Evolutionary conservation across 2,113 vertebrate genomes (phyloP).

Genomic region (Aythya baeri): DNA sequence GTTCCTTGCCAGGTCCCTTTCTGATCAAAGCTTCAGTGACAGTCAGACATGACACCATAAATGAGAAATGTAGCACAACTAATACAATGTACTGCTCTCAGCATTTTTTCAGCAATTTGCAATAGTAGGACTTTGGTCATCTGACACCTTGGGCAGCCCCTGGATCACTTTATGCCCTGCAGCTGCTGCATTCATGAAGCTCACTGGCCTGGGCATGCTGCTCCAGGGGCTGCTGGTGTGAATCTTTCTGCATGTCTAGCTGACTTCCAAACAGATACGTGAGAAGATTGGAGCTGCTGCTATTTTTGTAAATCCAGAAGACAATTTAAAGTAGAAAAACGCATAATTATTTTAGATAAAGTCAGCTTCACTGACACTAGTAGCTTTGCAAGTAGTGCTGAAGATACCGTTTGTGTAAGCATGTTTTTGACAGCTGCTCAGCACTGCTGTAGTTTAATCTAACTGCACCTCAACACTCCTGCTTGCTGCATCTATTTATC

Average conservation of each 20-base stretch:
- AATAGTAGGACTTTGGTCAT: neutral
- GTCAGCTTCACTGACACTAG: neutral
- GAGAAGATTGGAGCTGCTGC: neutral
- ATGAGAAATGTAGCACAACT: slow-evolving; percentile 44
- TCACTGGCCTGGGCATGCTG: neutral
- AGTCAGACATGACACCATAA: slow-evolving; percentile 56
- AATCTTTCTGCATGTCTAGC: neutral
- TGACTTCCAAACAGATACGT: neutral
- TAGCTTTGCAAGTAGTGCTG: neutral
- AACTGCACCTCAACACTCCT: neutral
- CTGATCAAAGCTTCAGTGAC: neutral
- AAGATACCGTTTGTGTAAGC: neutral
- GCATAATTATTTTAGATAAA: neutral
- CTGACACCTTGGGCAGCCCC: neutral
- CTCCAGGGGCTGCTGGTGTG: neutral
- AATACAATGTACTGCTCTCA: neutral
- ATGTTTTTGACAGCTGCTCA: neutral
- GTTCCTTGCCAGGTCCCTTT: slow-evolving; percentile 15
- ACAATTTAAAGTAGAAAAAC: neutral
- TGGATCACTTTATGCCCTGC: neutral
- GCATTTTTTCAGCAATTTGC: slow-evolving; percentile 24
- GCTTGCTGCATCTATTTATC: neutral
- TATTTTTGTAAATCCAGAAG: neutral
- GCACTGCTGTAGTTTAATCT: neutral
- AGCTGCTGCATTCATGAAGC: neutral